Conservation (phyloP, 2,888 invertebrate genomes). For the Unio pictorum region DNA sequence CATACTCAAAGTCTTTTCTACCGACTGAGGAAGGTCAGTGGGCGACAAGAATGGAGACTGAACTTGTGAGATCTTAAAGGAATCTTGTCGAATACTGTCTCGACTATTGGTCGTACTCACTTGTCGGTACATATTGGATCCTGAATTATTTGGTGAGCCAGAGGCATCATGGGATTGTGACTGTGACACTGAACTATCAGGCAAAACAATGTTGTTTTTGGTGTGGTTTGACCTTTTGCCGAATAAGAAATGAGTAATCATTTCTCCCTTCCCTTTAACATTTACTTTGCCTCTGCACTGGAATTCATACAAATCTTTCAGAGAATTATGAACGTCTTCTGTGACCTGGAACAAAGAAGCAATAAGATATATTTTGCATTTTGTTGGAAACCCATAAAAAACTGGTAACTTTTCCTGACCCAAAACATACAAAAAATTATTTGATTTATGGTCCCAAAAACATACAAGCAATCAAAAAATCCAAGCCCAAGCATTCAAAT, state of each 20-base stretch:
- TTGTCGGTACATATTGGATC: constrained; percentile 1
- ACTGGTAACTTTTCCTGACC: not conserved
- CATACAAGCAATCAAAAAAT: too few species aligned
- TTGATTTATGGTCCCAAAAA: not conserved
- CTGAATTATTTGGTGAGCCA: constrained; percentile 34
- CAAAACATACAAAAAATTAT: not conserved
- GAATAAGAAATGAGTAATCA: constrained; percentile 90
- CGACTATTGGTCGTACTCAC: not conserved
- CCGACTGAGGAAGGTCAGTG: constrained; percentile 10
- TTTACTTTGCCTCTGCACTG: constrained; percentile 77
- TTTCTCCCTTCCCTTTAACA: constrained; percentile 93
- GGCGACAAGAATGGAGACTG: constrained; percentile 28
- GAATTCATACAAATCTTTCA: constrained; percentile 73
- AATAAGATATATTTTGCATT: too few species aligned
- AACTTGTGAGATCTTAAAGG: too few species aligned
- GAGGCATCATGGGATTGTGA: constrained; percentile 1
- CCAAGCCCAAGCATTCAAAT: too few species aligned
- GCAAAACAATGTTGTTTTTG: constrained; percentile 5
- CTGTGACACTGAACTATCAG: not conserved
- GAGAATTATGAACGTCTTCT: constrained; percentile 85
- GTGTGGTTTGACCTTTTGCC: constrained; percentile 35
- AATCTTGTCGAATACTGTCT: too few species aligned
- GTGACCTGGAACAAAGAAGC: constrained; percentile 76
- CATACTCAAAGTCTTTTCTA: constrained; percentile 39
- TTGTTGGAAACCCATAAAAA: too few species aligned